These are phyloP conservation scores for Ceuthmochares aereus DNA, from an alignment of 2,113 vertebrate species.

Conservation along the genomic window DNA sequence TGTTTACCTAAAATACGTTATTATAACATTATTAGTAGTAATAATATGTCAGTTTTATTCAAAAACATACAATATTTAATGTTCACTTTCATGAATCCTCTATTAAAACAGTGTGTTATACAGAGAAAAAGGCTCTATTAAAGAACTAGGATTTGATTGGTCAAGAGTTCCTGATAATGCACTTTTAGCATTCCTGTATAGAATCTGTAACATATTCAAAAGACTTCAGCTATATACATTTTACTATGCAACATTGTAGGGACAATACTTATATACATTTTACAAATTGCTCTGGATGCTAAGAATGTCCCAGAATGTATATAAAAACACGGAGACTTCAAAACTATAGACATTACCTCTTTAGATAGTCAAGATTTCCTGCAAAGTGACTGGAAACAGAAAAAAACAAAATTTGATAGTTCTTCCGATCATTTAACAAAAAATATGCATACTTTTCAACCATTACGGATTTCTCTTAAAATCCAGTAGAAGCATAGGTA, in stretches of 20 bases:
- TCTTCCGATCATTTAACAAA: background rate
- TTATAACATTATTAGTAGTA: background rate
- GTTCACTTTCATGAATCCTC: background rate
- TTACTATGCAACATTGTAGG: background rate
- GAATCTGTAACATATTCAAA: background rate
- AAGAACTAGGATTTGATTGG: background rate
- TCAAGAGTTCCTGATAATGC: background rate
- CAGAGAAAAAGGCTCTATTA: background rate
- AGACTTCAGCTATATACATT: background rate
- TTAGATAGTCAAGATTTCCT: background rate
- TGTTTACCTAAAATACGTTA: background rate
- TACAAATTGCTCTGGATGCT: background rate
- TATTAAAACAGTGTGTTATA: background rate
- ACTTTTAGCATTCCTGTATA: background rate
- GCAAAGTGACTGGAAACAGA: background rate
- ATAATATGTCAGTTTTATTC: background rate
- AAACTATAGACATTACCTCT: background rate
- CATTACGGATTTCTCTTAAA: background rate
- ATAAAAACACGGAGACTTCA: background rate
- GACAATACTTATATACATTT: background rate
- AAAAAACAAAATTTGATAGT: background rate
- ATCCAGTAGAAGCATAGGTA: slow-evolving; percentile 8
- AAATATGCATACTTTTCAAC: background rate
- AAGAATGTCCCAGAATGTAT: background rate
- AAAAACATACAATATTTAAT: background rate